Percentiles rank a stretch among this genome's conserved stretches.
Conservation (phyloP, 2,797 vertebrate genomes). For the Darevskia nairensis region DNA sequence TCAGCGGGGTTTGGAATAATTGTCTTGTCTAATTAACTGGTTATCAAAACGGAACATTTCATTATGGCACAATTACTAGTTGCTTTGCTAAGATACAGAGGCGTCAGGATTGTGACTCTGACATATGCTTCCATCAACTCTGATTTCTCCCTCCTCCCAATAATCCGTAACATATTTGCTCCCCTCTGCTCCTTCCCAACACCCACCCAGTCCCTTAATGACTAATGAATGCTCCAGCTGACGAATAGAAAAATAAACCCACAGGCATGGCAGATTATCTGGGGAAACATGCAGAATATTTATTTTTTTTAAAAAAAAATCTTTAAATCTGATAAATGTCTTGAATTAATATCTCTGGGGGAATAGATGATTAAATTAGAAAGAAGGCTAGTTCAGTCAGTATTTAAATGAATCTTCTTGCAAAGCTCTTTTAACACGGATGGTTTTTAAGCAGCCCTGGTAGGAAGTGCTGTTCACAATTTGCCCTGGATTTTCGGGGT, state of each 20-base stretch:
- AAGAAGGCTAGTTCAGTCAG: constrained; percentile 77
- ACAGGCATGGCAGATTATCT: constrained; percentile 90
- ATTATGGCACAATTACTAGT: constrained; percentile 91
- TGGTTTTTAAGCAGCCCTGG: constrained; percentile 24
- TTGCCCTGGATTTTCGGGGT: rapidly evolving
- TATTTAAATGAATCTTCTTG: constrained; percentile 76
- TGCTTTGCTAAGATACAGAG: constrained; percentile 86
- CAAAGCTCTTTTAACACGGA: constrained; percentile 43
- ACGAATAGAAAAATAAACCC: constrained; percentile 89
- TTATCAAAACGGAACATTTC: constrained; percentile 96
- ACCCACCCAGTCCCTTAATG: constrained; percentile 83
- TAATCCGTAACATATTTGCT: constrained; percentile 74
- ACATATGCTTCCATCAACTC: constrained; percentile 85
- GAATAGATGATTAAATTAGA: constrained; percentile 86
- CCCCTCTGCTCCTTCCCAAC: constrained; percentile 71
- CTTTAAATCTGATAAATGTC: constrained; percentile 91
- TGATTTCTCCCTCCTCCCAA: constrained; percentile 79
- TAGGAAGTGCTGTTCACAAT: rapidly evolving
- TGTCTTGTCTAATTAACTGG: constrained; percentile 93
- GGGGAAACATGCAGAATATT: constrained; percentile 84
- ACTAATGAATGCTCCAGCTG: constrained; percentile 90
- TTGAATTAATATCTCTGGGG: constrained; percentile 87
- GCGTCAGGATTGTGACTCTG: constrained; percentile 84
- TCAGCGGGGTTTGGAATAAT: constrained; percentile 84
- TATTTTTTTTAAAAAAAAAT: constrained; percentile 70